These are phyloP conservation scores for Saturnia japonica DNA, from an alignment of 2,888 invertebrate genomes.

Conservation along the genomic window DNA sequence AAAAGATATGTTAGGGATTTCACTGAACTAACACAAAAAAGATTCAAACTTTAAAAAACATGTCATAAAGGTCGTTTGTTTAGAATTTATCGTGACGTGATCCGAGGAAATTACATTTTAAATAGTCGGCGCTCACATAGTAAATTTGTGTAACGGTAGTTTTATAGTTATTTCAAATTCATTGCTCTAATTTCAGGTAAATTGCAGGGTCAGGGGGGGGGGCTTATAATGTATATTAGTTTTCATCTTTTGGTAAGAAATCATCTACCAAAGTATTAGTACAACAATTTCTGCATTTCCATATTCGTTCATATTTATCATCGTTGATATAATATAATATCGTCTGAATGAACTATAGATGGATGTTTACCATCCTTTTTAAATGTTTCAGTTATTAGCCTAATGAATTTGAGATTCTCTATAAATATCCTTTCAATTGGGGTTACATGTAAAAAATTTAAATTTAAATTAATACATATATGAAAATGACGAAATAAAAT, in stretches of 20 bases:
- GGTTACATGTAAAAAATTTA: no score
- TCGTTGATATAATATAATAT: neutral
- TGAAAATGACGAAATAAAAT: no score
- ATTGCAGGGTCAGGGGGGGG: neutral
- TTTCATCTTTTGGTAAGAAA: neutral
- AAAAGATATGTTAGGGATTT: constrained; percentile 1
- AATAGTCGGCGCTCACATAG: constrained; percentile 24
- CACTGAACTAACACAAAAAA: constrained; percentile 20
- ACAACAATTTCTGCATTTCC: neutral
- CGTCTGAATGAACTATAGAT: neutral
- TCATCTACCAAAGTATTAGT: neutral
- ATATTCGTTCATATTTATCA: neutral
- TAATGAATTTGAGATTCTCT: neutral
- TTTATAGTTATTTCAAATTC: constrained; percentile 15
- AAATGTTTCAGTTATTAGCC: neutral
- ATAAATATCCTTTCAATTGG: neutral
- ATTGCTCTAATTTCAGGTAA: neutral
- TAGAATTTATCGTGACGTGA: constrained; percentile 42
- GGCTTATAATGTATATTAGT: neutral
- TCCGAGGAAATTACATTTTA: constrained; percentile 35
- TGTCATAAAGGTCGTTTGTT: constrained; percentile 27
- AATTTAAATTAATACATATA: no score
- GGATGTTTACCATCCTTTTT: neutral
- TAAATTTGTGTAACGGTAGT: constrained; percentile 23
- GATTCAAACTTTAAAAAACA: constrained; percentile 27